Percentiles rank a stretch among this genome's conserved stretches.
phyloP scores from a whole-genome alignment of 2,113 vertebrate genomes.

The Bagarius yarrelli region DNA sequence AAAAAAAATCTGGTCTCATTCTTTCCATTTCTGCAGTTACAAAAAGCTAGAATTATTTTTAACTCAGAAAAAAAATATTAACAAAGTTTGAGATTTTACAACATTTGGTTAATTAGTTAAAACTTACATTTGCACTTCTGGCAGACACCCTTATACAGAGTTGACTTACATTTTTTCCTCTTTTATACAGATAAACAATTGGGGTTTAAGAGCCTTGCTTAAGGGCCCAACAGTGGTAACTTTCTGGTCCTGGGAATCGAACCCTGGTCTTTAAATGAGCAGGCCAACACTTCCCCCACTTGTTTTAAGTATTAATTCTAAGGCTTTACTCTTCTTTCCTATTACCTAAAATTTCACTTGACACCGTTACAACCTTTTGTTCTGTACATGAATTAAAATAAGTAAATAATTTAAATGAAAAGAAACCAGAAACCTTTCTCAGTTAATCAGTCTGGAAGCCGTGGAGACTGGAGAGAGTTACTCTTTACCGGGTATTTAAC shows the following conservation, averaged over 20 bases:
- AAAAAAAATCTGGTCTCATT: no score
- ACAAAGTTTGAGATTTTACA: background rate
- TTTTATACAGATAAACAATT: no score
- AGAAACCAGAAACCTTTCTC: background rate
- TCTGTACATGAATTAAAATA: background rate
- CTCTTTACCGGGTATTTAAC: background rate
- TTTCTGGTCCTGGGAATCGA: no score
- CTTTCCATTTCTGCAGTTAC: background rate
- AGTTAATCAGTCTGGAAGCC: background rate
- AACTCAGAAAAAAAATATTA: background rate
- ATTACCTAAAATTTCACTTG: background rate
- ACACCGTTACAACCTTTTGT: background rate
- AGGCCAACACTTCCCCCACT: no score
- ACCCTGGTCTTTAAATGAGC: no score
- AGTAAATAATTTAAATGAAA: background rate
- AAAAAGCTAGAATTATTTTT: background rate
- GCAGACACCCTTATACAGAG: no score
- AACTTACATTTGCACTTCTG: no score
- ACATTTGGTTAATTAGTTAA: no score
- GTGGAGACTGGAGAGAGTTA: background rate
- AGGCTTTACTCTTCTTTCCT: background rate
- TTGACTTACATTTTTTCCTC: no score
- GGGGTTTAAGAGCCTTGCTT: no score
- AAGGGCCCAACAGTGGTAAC: no score
- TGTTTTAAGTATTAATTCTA: no score